These are phyloP conservation scores for Danio kyathit DNA, from an alignment of 2,797 vertebrate genomes.

Conservation along the genomic window DNA sequence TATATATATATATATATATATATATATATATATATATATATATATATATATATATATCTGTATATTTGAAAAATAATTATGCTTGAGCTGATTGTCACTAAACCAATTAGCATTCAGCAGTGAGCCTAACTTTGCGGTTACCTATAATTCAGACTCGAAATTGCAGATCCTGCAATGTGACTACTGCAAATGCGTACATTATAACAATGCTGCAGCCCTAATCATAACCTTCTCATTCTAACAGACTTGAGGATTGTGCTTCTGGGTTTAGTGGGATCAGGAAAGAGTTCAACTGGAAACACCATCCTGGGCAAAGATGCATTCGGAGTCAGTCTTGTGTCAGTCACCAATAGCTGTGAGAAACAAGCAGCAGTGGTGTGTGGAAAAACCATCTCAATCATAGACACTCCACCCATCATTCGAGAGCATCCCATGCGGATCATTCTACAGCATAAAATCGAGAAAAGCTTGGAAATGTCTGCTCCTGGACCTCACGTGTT, in stretches of 20 bases:
- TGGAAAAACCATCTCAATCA: constrained; percentile 34
- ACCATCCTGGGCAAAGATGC: constrained; percentile 40
- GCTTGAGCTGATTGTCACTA: no score
- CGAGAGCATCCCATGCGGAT: not conserved
- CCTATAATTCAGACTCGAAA: no score
- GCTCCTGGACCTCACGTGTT: constrained; percentile 50
- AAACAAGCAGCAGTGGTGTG: not conserved
- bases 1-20: no score
- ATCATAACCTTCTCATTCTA: not conserved
- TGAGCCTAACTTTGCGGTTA: no score
- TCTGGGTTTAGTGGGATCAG: constrained; percentile 15
- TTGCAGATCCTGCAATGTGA: no score
- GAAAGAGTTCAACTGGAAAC: constrained; percentile 49
- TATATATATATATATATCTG: no score
- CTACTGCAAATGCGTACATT: no score
- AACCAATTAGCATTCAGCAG: no score
- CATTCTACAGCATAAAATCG: not conserved
- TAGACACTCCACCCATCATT: constrained; percentile 29
- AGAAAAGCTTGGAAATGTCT: constrained; percentile 18
- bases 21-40: no score
- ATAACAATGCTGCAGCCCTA: no score
- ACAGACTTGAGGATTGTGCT: constrained; percentile 48
- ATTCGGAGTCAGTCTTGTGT: constrained; percentile 5
- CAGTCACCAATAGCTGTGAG: not conserved
- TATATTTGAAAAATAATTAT: no score